Evolutionary conservation across 2,797 vertebrate genomes (phyloP).

Genomic region (Lagorchestes hirsutus): DNA sequence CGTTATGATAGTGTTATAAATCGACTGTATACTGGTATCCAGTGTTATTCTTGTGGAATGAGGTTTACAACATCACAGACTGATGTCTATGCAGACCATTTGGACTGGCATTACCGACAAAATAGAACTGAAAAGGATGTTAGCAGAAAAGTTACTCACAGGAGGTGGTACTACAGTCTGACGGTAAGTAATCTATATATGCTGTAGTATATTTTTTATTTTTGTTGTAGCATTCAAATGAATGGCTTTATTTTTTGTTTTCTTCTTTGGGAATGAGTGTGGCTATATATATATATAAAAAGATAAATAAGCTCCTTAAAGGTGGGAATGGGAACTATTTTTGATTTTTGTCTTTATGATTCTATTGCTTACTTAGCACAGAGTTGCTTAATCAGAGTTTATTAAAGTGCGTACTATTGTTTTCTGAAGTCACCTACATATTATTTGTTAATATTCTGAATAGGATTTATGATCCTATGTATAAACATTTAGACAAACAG

Average conservation of each 20-base stretch:
- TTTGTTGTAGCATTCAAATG: not conserved
- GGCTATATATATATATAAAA: not conserved
- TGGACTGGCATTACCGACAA: slow-evolving; percentile 99
- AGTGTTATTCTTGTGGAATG: slow-evolving; percentile 99
- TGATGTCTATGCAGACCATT: slow-evolving; percentile 97
- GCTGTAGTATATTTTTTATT: not conserved
- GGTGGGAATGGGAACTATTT: not conserved
- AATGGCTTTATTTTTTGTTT: not conserved
- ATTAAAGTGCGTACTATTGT: not conserved
- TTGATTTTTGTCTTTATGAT: not conserved
- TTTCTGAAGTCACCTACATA: not conserved
- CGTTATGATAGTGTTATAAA: slow-evolving; percentile 95
- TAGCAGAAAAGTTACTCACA: slow-evolving; percentile 96
- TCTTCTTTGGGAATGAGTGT: not conserved
- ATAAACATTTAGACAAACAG: not conserved
- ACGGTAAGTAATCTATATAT: slow-evolving; percentile 88
- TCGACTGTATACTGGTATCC: slow-evolving; percentile 97
- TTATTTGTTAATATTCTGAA: not conserved
- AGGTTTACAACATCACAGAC: slow-evolving; percentile 97
- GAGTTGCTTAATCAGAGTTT: not conserved
- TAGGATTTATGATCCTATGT: not conserved
- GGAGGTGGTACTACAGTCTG: slow-evolving; percentile 97
- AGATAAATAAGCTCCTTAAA: not conserved
- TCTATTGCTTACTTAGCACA: not conserved
- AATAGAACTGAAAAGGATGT: slow-evolving; percentile 97